These are phyloP conservation scores for Lepidocolaptes lacrymiger DNA, from an alignment of 2,797 vertebrate genomes.

Conservation along the genomic window DNA sequence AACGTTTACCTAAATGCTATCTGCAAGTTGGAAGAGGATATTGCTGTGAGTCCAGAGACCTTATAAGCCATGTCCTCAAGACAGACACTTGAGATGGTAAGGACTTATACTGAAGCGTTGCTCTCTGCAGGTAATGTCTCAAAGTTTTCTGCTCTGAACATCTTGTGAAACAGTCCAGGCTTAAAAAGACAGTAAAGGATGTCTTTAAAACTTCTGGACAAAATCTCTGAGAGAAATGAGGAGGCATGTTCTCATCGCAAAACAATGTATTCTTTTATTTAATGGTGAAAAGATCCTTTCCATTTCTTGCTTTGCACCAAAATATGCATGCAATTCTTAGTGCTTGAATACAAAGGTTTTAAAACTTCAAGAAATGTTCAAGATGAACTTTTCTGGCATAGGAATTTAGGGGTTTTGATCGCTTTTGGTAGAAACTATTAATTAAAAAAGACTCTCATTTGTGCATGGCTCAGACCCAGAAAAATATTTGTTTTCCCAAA, in stretches of 20 bases:
- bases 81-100: not conserved
- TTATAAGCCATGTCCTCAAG: not conserved
- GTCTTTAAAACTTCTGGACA: not conserved
- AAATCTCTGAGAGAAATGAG: not conserved
- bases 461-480: not conserved
- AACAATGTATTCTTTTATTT: not conserved
- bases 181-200: not conserved
- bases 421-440: not conserved
- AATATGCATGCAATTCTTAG: not conserved
- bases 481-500: not conserved
- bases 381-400: not conserved
- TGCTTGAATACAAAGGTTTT: not conserved
- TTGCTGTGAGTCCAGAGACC: not conserved
- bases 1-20: not conserved
- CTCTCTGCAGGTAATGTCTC: not conserved
- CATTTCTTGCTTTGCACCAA: not conserved
- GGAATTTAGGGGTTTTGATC: accelerated
- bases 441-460: not conserved
- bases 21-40: not conserved
- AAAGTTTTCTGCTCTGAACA: not conserved
- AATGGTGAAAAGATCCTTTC: not conserved
- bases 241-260: not conserved
- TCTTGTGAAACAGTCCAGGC: not conserved
- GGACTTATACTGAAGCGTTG: not conserved
- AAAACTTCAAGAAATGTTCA: not conserved